These are phyloP conservation scores for Sesia bembeciformis DNA, from an alignment of 2,888 invertebrate species.

Conservation along the genomic window DNA sequence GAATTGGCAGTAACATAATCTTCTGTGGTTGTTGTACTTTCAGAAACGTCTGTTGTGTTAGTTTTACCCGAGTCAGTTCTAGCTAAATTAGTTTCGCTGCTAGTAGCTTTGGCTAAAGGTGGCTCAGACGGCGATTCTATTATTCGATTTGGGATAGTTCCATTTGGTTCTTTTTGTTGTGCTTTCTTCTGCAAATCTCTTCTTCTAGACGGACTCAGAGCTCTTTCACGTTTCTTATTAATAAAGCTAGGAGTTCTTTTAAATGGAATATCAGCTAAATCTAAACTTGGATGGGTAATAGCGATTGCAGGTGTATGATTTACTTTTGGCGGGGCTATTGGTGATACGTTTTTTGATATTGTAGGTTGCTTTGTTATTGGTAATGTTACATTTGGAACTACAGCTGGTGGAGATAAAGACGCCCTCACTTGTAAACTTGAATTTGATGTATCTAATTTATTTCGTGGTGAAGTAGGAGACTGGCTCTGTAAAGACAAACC, in stretches of 20 bases:
- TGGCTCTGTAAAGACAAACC: slow-evolving; percentile 47
- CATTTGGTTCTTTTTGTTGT: slow-evolving; percentile 57
- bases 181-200: slow-evolving; percentile 59
- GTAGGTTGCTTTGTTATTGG: slow-evolving; percentile 68
- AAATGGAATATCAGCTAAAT: slow-evolving; percentile 61
- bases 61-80: slow-evolving; percentile 83
- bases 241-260: slow-evolving; percentile 67
- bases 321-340: slow-evolving; percentile 37
- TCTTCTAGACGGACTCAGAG: slow-evolving; percentile 66
- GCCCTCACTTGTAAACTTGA: slow-evolving; percentile 45
- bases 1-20: slow-evolving; percentile 92
- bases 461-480: slow-evolving; percentile 68
- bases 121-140: slow-evolving; percentile 51
- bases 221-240: slow-evolving; percentile 67
- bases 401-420: slow-evolving; percentile 62
- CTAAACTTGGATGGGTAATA: slow-evolving; percentile 72
- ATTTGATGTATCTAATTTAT: slow-evolving; percentile 60
- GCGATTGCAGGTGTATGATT: slow-evolving; percentile 72
- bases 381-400: slow-evolving; percentile 53
- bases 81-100: slow-evolving; percentile 70
- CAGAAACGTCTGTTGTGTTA: slow-evolving; percentile 86
- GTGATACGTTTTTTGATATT: slow-evolving; percentile 44
- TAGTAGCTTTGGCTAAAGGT: slow-evolving; percentile 39
- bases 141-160: slow-evolving; percentile 49
- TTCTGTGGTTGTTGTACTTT: slow-evolving; percentile 89